These are phyloP conservation scores for Heterohyrax brucei DNA, from an alignment of 2,797 vertebrate genomes.

Conservation along the genomic window DNA sequence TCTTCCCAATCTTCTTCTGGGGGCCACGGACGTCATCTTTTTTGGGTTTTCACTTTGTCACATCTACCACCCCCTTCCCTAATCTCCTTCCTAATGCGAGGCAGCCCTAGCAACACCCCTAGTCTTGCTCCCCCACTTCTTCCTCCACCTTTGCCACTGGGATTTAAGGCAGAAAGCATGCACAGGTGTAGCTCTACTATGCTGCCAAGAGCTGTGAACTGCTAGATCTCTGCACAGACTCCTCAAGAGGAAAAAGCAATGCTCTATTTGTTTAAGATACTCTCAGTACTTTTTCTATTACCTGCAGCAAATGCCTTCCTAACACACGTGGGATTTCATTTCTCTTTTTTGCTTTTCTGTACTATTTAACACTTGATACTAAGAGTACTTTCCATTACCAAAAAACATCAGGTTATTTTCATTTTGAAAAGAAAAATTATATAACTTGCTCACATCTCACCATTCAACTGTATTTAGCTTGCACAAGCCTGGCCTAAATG, in stretches of 20 bases:
- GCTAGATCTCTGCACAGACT: neutral
- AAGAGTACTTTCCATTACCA: neutral
- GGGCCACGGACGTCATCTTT: neutral
- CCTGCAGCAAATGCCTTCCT: neutral
- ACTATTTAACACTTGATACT: neutral
- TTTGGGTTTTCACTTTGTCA: neutral
- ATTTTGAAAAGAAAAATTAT: slow-evolving; percentile 42
- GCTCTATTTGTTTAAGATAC: neutral
- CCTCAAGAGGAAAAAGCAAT: neutral
- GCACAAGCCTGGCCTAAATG: neutral
- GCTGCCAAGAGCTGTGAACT: neutral
- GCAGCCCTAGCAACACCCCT: neutral
- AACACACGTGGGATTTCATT: neutral
- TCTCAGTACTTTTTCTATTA: neutral
- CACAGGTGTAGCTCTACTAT: neutral
- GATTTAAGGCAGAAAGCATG: neutral
- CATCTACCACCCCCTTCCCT: neutral
- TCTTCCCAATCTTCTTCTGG: neutral
- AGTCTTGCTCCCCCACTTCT: neutral
- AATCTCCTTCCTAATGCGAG: neutral
- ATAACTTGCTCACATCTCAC: neutral
- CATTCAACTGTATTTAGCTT: neutral
- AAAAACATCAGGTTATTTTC: neutral
- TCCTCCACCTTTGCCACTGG: too few relatives aligned
- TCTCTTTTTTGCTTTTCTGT: neutral